phyloP scores from a whole-genome alignment of 2,113 vertebrate species.

The Coptodon bakossiorum region DNA sequence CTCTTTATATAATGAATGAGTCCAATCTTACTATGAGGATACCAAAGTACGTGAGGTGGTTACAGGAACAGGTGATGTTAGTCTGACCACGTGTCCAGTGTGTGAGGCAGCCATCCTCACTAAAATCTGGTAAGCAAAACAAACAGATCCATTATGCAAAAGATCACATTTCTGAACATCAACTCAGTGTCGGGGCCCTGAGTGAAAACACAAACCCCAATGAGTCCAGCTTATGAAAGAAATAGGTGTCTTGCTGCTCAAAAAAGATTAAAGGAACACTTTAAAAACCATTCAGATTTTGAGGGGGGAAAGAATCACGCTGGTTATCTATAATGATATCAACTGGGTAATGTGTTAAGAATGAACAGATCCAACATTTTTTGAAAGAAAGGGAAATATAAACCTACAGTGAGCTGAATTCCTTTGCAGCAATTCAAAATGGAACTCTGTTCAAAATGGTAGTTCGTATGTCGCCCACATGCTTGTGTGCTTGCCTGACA shows the following conservation, averaged over 20 bases:
- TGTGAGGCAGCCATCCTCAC: neutral
- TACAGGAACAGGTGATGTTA: conserved; percentile 30
- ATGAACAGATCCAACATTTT: neutral
- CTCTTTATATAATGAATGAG: neutral
- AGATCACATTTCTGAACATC: neutral
- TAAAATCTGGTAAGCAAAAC: neutral
- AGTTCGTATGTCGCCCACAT: neutral
- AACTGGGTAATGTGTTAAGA: neutral
- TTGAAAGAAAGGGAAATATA: neutral
- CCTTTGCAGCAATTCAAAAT: neutral
- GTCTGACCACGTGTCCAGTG: neutral
- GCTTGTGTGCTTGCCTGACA: neutral
- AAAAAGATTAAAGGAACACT: neutral
- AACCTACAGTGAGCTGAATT: neutral
- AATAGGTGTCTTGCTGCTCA: neutral
- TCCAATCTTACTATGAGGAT: conserved; percentile 34
- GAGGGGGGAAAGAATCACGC: rapidly evolving
- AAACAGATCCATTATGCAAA: neutral
- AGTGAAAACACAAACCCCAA: neutral
- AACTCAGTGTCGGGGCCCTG: rapidly evolving
- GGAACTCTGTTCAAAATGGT: neutral
- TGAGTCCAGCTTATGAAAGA: neutral
- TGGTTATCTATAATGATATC: rapidly evolving
- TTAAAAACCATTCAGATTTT: neutral
- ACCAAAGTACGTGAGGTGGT: conserved; percentile 53